A percentile compares a stretch with the other conserved stretches of the same genome.
Evolutionary conservation across 2,113 vertebrate species (phyloP).

Genomic region (Zapus hudsonius): DNA sequence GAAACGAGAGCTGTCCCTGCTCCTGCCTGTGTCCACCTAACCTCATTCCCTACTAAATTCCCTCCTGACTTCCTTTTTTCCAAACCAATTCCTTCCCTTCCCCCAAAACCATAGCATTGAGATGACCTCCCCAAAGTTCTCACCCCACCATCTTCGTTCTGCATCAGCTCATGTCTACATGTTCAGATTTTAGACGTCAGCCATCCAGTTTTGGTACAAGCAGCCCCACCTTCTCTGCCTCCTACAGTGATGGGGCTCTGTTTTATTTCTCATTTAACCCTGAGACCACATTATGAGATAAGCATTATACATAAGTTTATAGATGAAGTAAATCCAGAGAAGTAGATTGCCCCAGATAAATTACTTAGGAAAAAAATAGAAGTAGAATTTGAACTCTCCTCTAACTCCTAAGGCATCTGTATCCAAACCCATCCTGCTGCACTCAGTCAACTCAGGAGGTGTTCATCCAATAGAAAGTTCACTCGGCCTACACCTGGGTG

Average conservation of each 20-base stretch:
- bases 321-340: not conserved
- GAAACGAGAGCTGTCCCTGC: not conserved
- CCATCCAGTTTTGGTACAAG: not conserved
- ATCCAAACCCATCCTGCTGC: not conserved
- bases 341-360: not conserved
- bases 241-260: not conserved
- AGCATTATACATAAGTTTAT: not conserved
- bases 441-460: not conserved
- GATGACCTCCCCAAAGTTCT: not conserved
- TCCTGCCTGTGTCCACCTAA: not conserved
- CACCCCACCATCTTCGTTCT: not conserved
- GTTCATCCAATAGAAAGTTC: not conserved
- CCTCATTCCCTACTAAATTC: not conserved
- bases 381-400: not conserved
- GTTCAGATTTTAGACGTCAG: not conserved
- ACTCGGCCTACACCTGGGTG: not conserved
- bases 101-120: not conserved
- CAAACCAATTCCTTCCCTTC: not conserved
- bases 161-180: not conserved
- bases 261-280: not conserved
- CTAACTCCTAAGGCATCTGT: not conserved
- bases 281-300: not conserved
- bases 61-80: not conserved
- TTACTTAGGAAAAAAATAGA: conserved; percentile 7
- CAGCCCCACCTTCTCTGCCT: not conserved